Evolutionary conservation across 2,797 vertebrate species (phyloP), one percentile per base, ranked within the genome.

Genomic region (Eidolon dupreanum): DNA sequence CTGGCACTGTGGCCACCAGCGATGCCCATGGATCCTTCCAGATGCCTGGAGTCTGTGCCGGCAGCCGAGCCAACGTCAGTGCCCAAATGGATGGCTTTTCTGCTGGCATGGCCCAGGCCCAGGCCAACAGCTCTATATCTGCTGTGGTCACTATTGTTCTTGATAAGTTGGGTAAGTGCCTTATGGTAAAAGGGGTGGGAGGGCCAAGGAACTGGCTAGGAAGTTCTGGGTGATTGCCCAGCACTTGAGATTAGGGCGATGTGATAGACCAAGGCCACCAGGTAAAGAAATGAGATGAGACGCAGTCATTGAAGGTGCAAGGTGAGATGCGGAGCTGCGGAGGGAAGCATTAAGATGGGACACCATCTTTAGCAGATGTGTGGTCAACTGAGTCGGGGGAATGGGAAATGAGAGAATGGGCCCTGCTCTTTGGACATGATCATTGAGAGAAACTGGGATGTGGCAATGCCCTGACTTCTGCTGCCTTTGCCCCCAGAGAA

Each of bases 81-180:
- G 99, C 99, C 97, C 98, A 96, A 71, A 98, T 98, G 16, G 98
- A 99, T 0, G 99, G 99, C 90, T 99, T 99, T 82, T 98, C 98
- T 33, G 97, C 98, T 0, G 96, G 97, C 0, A 73, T 96, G 0
- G 97, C 99, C 2, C 98, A 98, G 24, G 33, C 98, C 6, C 75
- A 81, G 81, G 98, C 98, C 93, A 99, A 99, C 13, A 92, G 98
- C 95, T 99, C 99, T 0, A 97, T 98, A 0, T 65, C 85, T 1
- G 99, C 99, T 0, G 98, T 98, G 98, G 98, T 98, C 43, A 98
- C 97, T 26, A 98, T 99, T 41, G 79, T 98, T 83, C 99, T 99
- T 70, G 98, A 97, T 92, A 99, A 99, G 95, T 98, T 99, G 31
- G 99, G 99, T 99, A 97, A 98, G 96, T 43, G 11, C 36, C 63